Evolutionary conservation across 2,888 invertebrate species (phyloP), one percentile per base, ranked within the genome.

Genomic region (Scaeva pyrastri): DNA sequence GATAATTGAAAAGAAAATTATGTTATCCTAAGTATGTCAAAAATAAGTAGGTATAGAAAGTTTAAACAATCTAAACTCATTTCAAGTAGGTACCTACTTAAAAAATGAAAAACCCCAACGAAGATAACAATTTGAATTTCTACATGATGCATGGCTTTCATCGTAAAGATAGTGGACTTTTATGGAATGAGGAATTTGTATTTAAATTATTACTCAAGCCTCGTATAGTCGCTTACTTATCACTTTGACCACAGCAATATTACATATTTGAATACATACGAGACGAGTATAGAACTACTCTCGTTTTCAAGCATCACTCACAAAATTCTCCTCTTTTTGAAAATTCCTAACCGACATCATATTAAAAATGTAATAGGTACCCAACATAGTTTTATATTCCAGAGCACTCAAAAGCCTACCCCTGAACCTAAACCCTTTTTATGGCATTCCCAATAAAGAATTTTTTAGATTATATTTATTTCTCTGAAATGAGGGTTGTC

Each of bases 401-500:
- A 39, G 7, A 21, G 14, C 21, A 41, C 60, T 39, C 60, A 21
- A 60, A 39, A 21, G 39, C 41, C 39, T 21, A 39, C 19, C 19
- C 36, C 7, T 5, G 12, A 6, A 43, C 45, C 60, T 41, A 21
- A 41, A 60, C 14, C 39, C 41, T 23, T 48, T 48, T 66, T 48
- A 48, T 66, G 48, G 10, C 43, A 64, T 60, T 41, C 23, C 4
- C n/a, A 60, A 41, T 21, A 43, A 60, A 41, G 60, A 41, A 41
- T 64, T 66, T 64, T 36, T 66, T 66, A 48, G 66, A 66, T 66
- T 19, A 66, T 48, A 66, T 66, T 66, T 48, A 66, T 66, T 66
- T 48, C 31, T 31, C 8, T 12, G 31, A 66, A 66, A 66, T 19
- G 45, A 48, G 45, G 26, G 45, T 64, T 48, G 31, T 31, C 45